Base-by-base conservation (phyloP, 1,140 invertebrate genomes). In the Lordiphosa stackelbergi region DNA sequence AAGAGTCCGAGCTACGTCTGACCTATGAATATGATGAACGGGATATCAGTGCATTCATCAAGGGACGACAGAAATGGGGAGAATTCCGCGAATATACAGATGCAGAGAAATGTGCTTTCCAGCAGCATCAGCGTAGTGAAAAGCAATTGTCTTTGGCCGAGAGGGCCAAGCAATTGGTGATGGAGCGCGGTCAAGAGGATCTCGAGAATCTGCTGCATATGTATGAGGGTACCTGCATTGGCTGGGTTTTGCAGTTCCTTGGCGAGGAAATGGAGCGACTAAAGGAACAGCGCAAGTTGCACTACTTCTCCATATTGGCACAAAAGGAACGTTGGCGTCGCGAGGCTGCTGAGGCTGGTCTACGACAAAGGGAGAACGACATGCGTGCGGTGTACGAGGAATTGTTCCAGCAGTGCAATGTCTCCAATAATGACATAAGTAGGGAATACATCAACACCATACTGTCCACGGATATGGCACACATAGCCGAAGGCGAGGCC, bases 311-410 rank as follows among this genome's bases (percentile, higher is more conserved):
- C 13, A 89, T 94, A 69, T 62, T 94, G 34, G 91, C 92, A 1
- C 92, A 94, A 72, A 86, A 91, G 56, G 91, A 93, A 68, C 88
- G 92, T 41, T 88, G 90, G 59, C 90, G 90, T 43, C 88, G 91
- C 13, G 93, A 94, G 85, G 92, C 92, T 0, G 90, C 89, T 54
- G 93, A 94, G 85, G 91, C 91, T 40, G 92, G 93, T 10, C 77
- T 90, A 38, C 75, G 92, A 10, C 92, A 94, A 69, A 87, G 90
- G 28, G 93, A 94, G 73, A 89, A 92, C 61, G 87, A 91, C 53
- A 78, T 91, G 53, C 87, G 92, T 28, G 62, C 89, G 51, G 90
- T 93, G 72, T 90, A 93, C 49, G 92, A 95, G 72, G 92, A 94
- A 87, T 90, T 94, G 48, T 94, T 93, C 54, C 69, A 85, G 37